Evolutionary conservation across 2,888 invertebrate genomes (phyloP).

Genomic region (Argyresthia albistria): DNA sequence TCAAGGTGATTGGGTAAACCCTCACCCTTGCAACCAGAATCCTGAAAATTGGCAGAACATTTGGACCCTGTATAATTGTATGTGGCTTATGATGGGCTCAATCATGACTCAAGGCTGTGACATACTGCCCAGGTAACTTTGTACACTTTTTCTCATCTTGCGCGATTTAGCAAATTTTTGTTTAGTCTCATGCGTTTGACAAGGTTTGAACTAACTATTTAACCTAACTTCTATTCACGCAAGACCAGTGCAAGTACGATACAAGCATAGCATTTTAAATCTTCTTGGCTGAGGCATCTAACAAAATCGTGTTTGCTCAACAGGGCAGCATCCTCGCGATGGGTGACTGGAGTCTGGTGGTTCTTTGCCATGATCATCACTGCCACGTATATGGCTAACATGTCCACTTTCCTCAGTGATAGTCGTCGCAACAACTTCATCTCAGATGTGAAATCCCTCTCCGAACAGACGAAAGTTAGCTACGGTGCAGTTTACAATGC

Average conservation of each 20-base stretch:
- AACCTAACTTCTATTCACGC: too few species aligned
- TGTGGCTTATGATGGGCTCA: slow-evolving; percentile 94
- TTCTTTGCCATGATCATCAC: slow-evolving; percentile 94
- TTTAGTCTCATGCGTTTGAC: too few species aligned
- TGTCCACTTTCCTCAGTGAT: slow-evolving; percentile 88
- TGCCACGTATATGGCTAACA: slow-evolving; percentile 82
- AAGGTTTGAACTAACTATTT: too few species aligned
- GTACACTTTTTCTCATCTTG: too few species aligned
- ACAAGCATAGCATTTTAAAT: slow-evolving; percentile 6
- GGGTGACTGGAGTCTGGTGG: slow-evolving; percentile 94
- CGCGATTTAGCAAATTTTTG: too few species aligned
- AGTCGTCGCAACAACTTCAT: slow-evolving; percentile 86
- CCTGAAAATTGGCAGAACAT: slow-evolving; percentile 90
- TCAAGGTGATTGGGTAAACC: slow-evolving; percentile 94
- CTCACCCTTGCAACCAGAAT: slow-evolving; percentile 89
- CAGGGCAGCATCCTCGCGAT: slow-evolving; percentile 90
- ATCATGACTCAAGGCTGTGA: slow-evolving; percentile 96
- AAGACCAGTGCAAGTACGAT: too few species aligned
- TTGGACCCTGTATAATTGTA: slow-evolving; percentile 88
- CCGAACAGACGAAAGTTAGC: slow-evolving; percentile 86
- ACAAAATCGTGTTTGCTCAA: neutral
- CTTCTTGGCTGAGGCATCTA: neutral
- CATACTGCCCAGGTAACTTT: slow-evolving; percentile 88
- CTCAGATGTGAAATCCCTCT: slow-evolving; percentile 84
- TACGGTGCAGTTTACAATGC: slow-evolving; percentile 87